Evolutionary conservation across 37 sponge, comb jelly and placozoan species (phyloP).

Genomic region (Halichondria panicea): DNA sequence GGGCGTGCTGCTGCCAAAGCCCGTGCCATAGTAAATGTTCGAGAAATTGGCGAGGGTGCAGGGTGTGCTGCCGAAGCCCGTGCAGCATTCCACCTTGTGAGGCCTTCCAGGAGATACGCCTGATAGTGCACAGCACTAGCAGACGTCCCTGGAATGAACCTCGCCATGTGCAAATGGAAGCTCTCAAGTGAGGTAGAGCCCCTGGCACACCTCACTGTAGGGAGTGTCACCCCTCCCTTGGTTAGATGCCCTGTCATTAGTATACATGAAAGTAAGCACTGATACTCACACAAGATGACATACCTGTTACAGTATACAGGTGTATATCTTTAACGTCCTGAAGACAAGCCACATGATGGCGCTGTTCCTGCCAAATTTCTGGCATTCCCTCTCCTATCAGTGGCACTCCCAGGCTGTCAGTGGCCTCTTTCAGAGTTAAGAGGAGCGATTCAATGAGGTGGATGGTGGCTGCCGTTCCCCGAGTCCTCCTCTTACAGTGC

Average conservation of each 20-base stretch:
- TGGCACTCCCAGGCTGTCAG: conserved; percentile 35
- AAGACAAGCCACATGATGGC: conserved; percentile 39
- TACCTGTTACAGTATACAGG: conserved; percentile 16
- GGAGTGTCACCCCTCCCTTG: conserved; percentile 31
- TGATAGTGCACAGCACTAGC: conserved; percentile 41
- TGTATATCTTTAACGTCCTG: conserved; percentile 29
- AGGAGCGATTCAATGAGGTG: conserved; percentile 16
- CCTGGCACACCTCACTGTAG: conserved; percentile 27
- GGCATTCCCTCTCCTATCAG: conserved; percentile 27
- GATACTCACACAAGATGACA: no score
- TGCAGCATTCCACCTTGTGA: conserved; percentile 45
- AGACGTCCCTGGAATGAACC: conserved; percentile 42
- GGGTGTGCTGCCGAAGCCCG: not conserved
- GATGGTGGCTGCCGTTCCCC: conserved; percentile 8
- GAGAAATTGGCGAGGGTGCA: not conserved
- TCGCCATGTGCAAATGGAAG: conserved; percentile 34
- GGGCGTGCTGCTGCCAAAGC: not conserved
- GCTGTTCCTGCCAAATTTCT: conserved; percentile 43
- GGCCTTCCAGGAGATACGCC: conserved; percentile 37
- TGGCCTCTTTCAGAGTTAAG: conserved; percentile 28
- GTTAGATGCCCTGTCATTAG: conserved; percentile 6
- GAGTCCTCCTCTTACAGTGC: conserved; percentile 38
- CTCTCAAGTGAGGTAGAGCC: conserved; percentile 43
- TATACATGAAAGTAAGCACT: no score
- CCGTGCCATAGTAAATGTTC: not conserved